Evolutionary conservation across 2,888 invertebrate species (phyloP), one percentile per base, ranked within the genome.

Genomic region (Oxytorus armatus): DNA sequence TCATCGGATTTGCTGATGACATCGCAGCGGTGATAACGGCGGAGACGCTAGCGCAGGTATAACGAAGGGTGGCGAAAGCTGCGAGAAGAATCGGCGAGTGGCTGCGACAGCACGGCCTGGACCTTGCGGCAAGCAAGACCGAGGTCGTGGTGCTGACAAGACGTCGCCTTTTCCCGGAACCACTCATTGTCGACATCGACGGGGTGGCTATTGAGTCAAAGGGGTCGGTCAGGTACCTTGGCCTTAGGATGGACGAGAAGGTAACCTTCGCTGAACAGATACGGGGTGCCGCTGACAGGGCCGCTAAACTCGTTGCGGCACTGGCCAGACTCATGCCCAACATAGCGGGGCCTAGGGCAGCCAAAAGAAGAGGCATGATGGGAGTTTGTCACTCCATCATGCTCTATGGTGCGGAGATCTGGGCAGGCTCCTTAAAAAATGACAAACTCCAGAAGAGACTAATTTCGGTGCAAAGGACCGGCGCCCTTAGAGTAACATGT

Each of bases 251-350:
- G 0, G 85, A 85, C 44, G 42, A 61, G 2, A 57, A 65, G 44
- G 36, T 84, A 16, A 81, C 72, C 16, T 86, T 83, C 49, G 47
- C 66, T 8, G 63, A 57, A 5, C 86, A 87, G 53, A 70, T 86
- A 1, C 51, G 18, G 16, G 53, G 55, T 3, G 72, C 80, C 7
- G 63, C 59, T 0, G 68, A 51, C 11, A 84, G 73, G 61, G 85
- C 85, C 4, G 77, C 79, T 3, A 53, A 76, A 47, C 76, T 82
- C 79, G 55, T 61, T 8, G 75, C 36, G 73, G 79, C 63, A 8
- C 81, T 49, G 3, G 18, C 51, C 0, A 39, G 61, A 77, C 18
- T 51, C 10, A 70, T 69, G 77, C 53, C 61, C 1, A 77, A 77
- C 16, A 23, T 33, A 47, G 29, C 44, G 11, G 68, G 68, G 33